These are phyloP conservation scores for Numenius phaeopus DNA, from an alignment of 2,797 vertebrate genomes.

Conservation along the genomic window DNA sequence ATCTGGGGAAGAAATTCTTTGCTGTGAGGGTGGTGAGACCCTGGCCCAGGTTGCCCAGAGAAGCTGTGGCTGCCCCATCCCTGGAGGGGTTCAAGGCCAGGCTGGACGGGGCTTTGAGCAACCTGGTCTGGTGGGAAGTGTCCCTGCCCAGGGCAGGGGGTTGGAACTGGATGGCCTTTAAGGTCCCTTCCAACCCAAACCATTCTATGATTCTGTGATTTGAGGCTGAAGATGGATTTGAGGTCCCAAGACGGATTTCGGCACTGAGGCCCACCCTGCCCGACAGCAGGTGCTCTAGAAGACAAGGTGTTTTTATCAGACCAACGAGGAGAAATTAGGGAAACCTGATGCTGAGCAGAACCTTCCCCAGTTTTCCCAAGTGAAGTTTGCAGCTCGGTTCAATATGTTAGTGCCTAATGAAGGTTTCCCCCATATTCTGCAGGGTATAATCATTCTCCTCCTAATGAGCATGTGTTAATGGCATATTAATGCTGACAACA, in stretches of 20 bases:
- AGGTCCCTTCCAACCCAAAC: too few species aligned
- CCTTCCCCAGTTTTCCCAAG: constrained; percentile 39
- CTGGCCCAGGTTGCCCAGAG: too few species aligned
- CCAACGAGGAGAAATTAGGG: neutral
- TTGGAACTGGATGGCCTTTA: too few species aligned
- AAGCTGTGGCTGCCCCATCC: too few species aligned
- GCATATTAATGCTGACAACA: constrained; percentile 69
- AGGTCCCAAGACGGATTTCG: neutral
- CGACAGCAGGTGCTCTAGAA: neutral
- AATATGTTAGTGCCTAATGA: constrained; percentile 64
- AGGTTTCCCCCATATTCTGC: constrained; percentile 53
- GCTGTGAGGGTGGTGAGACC: too few species aligned
- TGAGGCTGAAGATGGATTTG: constrained; percentile 15
- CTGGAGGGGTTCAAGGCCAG: too few species aligned
- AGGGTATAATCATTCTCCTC: constrained; percentile 66
- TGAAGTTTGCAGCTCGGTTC: constrained; percentile 33
- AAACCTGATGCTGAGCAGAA: neutral
- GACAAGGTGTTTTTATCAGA: neutral
- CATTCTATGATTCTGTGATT: neutral
- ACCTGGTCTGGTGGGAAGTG: too few species aligned
- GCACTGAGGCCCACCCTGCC: neutral
- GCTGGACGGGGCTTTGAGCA: too few species aligned
- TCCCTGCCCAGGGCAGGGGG: too few species aligned
- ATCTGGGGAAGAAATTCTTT: too few species aligned
- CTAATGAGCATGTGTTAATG: constrained; percentile 64